Conservation (phyloP, 2,797 vertebrate species). For the Crossoptilon crossoptilon region DNA sequence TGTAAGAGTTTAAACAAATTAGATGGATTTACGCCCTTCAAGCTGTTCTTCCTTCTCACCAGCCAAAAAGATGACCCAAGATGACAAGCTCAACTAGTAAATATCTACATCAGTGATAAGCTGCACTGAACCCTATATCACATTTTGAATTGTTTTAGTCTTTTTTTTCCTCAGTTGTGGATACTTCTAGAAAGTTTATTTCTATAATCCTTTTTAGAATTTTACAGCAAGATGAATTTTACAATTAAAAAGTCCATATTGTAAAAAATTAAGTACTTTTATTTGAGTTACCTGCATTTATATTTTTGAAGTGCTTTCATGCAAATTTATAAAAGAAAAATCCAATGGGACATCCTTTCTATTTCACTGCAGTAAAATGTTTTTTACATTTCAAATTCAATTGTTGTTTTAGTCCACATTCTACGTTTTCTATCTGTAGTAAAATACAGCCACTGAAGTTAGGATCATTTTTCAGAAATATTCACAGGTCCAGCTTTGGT, state of each 20-base stretch:
- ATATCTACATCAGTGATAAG: background rate
- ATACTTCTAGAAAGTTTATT: background rate
- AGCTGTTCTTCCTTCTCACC: background rate
- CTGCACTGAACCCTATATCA: background rate
- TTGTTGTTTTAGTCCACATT: background rate
- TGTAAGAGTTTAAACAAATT: background rate
- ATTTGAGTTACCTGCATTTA: background rate
- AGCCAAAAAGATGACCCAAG: background rate
- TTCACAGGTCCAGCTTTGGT: background rate
- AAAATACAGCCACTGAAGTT: background rate
- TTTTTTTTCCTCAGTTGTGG: background rate
- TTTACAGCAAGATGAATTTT: background rate
- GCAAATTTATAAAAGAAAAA: background rate
- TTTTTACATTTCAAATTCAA: background rate
- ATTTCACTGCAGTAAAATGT: background rate
- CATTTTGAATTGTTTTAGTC: background rate
- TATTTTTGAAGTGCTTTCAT: background rate
- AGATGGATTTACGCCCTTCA: background rate
- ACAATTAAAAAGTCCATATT: background rate
- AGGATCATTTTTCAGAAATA: slow-evolving; percentile 6
- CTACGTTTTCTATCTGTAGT: background rate
- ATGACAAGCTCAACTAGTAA: background rate
- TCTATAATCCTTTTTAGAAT: background rate
- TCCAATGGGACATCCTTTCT: background rate
- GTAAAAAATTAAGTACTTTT: background rate